These are phyloP conservation scores for Epinephelus awoara DNA, from an alignment of 2,797 vertebrate genomes.

Conservation along the genomic window DNA sequence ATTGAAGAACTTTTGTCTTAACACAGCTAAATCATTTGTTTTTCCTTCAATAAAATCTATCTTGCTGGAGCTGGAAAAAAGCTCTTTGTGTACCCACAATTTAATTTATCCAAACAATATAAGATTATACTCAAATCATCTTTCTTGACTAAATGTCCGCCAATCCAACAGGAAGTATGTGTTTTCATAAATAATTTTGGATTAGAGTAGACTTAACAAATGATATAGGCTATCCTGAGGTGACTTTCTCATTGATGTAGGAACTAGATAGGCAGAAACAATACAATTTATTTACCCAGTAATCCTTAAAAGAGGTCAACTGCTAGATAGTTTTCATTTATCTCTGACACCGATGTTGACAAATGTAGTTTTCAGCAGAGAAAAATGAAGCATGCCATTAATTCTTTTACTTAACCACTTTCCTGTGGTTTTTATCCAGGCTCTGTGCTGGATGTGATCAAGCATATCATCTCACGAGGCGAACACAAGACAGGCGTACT, in stretches of 20 bases:
- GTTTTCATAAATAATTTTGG: conserved; percentile 57
- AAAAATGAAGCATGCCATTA: not conserved
- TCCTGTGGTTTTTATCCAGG: conserved; percentile 81
- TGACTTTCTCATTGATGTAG: conserved; percentile 38
- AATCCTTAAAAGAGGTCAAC: not conserved
- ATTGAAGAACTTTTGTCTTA: conserved; percentile 33
- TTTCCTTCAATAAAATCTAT: conserved; percentile 31
- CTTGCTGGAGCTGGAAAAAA: conserved; percentile 22
- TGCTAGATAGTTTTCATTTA: conserved; percentile 11
- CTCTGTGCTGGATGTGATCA: conserved; percentile 97
- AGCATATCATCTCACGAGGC: conserved; percentile 96
- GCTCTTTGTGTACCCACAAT: conserved; percentile 45
- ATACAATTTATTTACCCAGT: not conserved
- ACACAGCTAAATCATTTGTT: conserved; percentile 32
- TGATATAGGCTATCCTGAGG: conserved; percentile 12
- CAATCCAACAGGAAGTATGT: conserved; percentile 51
- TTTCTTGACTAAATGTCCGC: conserved; percentile 50
- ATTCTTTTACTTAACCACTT: conserved; percentile 1
- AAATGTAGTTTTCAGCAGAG: conserved; percentile 13
- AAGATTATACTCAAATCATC: conserved; percentile 40
- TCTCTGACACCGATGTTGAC: conserved; percentile 20
- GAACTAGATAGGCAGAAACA: conserved; percentile 20
- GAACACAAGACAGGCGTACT: conserved; percentile 96
- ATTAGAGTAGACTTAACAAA: conserved; percentile 39
- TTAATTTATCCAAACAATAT: conserved; percentile 61